Evolutionary conservation across 2,113 vertebrate genomes (phyloP), one percentile per base, ranked within the genome.

Genomic region (Salvator merianae): DNA sequence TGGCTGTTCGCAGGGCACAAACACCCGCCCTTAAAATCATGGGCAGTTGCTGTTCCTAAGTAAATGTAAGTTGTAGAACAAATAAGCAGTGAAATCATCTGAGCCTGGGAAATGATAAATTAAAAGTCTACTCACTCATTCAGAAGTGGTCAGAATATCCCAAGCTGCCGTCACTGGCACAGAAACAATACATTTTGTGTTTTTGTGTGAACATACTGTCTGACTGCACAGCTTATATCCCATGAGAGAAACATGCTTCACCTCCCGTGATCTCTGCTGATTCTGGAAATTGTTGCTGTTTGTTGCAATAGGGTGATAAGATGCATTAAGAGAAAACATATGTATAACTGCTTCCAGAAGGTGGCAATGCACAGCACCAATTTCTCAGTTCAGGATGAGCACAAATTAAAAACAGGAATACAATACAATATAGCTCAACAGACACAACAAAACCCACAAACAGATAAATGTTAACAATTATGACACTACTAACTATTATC

Each of bases 341-440:
- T 24, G 50, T 89, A 82, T 79, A 83, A 34, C 47, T 84, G 47
- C 38, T 71, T 32, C 53, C 82, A 80, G 78, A 9, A 82, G 87
- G 85, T 47, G 84, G 84, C 85, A 83, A 59, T 47, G 12, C 4
- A 13, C 7, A 2, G 4, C 6, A 82, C 24, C 18, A 22, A 34
- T 6, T 72, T 53, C 1, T 0, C 16, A 36, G 34, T 22, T 72
- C 69, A 43, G 36, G 26, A 24, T 40, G 32, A 6, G 3, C 24
- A 38, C 13, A 32, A 36, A 55, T 70, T 18, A 81, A 59, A 81
- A 53, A 55, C 24, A 36, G 28, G 22, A 47, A 32, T 26, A 10
- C 16, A 24, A 38, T 32, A 7, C 22, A 62, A 63, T 63, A 32
- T 34, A 62, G 9, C 30, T 9, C 53, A 63, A n/a, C 34, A 69